Percentiles rank a stretch among this genome's conserved stretches.
Conservation (phyloP, 2,888 invertebrate species). For the Tetranychus truncatus region DNA sequence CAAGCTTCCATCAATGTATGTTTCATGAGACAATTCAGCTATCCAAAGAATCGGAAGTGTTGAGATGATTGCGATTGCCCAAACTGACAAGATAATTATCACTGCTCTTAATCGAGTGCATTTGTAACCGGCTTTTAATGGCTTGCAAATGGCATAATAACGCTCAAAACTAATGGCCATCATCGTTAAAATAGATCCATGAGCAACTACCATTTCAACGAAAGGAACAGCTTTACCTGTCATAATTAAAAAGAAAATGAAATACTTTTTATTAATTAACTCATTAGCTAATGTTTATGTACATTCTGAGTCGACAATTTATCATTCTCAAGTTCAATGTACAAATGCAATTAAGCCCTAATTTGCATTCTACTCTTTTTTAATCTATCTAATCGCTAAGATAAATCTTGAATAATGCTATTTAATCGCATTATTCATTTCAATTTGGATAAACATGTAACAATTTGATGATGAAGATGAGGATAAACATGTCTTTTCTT, state of each 20-base stretch:
- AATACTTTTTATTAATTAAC: neutral
- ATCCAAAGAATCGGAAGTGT: conserved; percentile 61
- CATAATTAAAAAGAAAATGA: neutral
- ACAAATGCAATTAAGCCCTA: no score
- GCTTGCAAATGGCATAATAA: conserved; percentile 78
- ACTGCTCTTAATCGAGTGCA: conserved; percentile 33
- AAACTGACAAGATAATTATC: conserved; percentile 31
- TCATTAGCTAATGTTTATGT: neutral
- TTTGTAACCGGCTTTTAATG: conserved; percentile 48
- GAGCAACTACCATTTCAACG: conserved; percentile 73
- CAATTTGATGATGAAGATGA: no score
- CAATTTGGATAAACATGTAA: no score
- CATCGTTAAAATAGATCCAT: conserved; percentile 77
- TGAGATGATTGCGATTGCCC: conserved; percentile 31
- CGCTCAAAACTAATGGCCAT: conserved; percentile 80
- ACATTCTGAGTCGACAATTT: no score
- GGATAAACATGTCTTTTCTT: no score
- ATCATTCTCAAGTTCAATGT: no score
- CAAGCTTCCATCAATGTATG: conserved; percentile 50
- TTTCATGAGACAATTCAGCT: conserved; percentile 51
- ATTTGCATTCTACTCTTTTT: no score
- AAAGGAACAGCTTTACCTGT: conserved; percentile 79
- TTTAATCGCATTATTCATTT: no score
- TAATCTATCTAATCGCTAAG: no score
- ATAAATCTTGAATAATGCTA: no score